Base-by-base conservation (phyloP, 2,797 vertebrate species). In the Glossophaga mutica region DNA sequence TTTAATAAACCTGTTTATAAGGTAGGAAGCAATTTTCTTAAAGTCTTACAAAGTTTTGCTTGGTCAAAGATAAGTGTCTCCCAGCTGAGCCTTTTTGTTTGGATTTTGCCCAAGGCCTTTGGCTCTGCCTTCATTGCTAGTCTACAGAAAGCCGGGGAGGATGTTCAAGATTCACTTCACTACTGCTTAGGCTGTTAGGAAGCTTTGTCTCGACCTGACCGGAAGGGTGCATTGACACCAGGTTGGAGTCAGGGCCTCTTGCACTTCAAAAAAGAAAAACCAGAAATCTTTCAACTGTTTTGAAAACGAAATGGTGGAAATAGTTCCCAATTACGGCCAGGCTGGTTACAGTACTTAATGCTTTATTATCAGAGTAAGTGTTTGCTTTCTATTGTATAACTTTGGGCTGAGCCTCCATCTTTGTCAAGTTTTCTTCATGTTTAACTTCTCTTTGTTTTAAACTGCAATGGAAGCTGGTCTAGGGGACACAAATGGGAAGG, bases 161-260 rank as follows among this genome's bases (percentile, higher is more conserved):
- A 78, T 46, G 44, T 70, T 94, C 46, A 71, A 90, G 88, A 95
- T 87, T 59, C 92, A 65, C 94, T 74, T 79, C 90, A 74, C 74
- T 97, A 96, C 97, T 94, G 94, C 95, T 87, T 21, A 26, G 59
- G 59, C 93, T 94, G 48, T 94, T 74, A 89, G 70, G 67, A 91
- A 86, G 74, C 71, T 94, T 68, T 84, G 85, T 76, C 87, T 92
- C 68, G 73, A 50, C 21, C 34, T 70, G 34, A 48, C 65, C 55
- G 3, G 19, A 65, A 84, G 84, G 84, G 85, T 2, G 70, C 32
- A 29, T 48, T 79, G 84, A 55, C 55, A 52, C 57, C 42, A 10
- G 59, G 8, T 32, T 26, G 77, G 32, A 93, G 29, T 22, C 29
- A 44, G 79, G 46, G 67, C 39, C 10, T 14, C 32, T 42, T 29